Evolutionary conservation across 2,113 vertebrate genomes (phyloP).

Genomic region (Tautogolabrus adspersus): DNA sequence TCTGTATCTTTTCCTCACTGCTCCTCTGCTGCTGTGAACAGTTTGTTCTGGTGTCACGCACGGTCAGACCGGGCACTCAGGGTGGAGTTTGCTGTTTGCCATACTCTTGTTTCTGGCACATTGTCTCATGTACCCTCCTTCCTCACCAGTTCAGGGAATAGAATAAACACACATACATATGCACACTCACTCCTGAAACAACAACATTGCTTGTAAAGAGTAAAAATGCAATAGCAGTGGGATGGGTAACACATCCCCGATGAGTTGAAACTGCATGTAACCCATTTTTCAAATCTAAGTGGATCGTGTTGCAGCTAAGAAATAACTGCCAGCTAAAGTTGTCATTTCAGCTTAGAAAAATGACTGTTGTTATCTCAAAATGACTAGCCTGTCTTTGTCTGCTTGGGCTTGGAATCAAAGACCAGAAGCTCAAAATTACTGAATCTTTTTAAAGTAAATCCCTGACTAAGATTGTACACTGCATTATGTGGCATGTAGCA

Average conservation of each 20-base stretch:
- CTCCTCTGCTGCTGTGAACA: constrained; percentile 14
- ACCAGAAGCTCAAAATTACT: not conserved
- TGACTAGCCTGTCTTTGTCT: not conserved
- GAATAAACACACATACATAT: constrained; percentile 28
- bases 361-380: not conserved
- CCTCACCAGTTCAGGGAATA: constrained; percentile 18
- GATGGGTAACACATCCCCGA: constrained; percentile 31
- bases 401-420: not conserved
- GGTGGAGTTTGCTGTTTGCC: constrained; percentile 28
- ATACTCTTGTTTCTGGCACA: constrained; percentile 42
- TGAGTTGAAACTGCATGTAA: constrained; percentile 17
- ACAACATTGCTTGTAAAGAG: constrained; percentile 24
- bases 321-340: not conserved
- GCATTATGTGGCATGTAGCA: not conserved
- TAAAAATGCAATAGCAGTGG: constrained; percentile 19
- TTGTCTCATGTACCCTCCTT: constrained; percentile 55
- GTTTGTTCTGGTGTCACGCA: constrained; percentile 26
- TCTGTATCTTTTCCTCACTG: not conserved
- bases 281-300: constrained; percentile 18
- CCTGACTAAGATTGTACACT: not conserved
- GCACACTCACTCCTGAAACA: constrained; percentile 26
- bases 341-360: not conserved
- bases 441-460: not conserved
- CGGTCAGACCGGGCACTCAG: constrained; percentile 33
- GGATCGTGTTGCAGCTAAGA: not conserved